A percentile compares a stretch with the other conserved stretches of the same genome.
Evolutionary conservation across 2,113 vertebrate genomes (phyloP).

Genomic region (Platichthys stellatus): DNA sequence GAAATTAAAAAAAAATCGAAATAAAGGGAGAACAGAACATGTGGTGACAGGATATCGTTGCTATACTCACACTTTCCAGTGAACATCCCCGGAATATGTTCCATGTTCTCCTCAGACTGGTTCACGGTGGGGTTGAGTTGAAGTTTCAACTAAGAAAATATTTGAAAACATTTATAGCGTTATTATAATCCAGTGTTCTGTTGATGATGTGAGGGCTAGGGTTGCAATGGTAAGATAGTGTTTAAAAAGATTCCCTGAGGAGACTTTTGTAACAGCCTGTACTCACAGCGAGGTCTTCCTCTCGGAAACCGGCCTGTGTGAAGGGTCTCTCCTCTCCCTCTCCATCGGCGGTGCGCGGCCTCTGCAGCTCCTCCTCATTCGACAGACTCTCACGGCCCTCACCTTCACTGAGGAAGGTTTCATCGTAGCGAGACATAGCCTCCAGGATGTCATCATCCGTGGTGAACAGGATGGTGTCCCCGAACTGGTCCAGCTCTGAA

Average conservation of each 20-base stretch:
- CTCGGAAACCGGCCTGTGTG: slow-evolving; percentile 87
- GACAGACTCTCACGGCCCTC: slow-evolving; percentile 72
- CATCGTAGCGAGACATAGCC: slow-evolving; percentile 90
- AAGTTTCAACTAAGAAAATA: slow-evolving; percentile 74
- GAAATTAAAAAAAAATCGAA: slow-evolving; percentile 1
- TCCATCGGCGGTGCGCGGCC: slow-evolving; percentile 91
- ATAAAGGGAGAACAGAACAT: background rate
- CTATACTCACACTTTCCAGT: slow-evolving; percentile 89
- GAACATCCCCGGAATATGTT: slow-evolving; percentile 86
- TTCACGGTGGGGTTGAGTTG: slow-evolving; percentile 59
- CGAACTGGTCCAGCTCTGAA: slow-evolving; percentile 93
- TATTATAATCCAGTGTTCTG: background rate
- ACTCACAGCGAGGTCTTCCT: slow-evolving; percentile 78
- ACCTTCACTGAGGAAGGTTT: slow-evolving; percentile 82
- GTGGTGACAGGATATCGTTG: background rate
- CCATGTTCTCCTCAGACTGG: slow-evolving; percentile 64
- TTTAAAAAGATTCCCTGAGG: too few relatives aligned
- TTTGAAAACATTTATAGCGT: slow-evolving; percentile 5
- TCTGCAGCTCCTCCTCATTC: slow-evolving; percentile 85
- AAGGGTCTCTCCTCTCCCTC: slow-evolving; percentile 91
- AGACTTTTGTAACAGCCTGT: background rate
- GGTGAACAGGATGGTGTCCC: slow-evolving; percentile 96
- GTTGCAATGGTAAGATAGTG: background rate
- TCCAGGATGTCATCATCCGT: slow-evolving; percentile 95
- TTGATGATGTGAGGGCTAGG: background rate